Conservation (phyloP, 2,113 vertebrate genomes). For the Cygnus buccinator region DNA sequence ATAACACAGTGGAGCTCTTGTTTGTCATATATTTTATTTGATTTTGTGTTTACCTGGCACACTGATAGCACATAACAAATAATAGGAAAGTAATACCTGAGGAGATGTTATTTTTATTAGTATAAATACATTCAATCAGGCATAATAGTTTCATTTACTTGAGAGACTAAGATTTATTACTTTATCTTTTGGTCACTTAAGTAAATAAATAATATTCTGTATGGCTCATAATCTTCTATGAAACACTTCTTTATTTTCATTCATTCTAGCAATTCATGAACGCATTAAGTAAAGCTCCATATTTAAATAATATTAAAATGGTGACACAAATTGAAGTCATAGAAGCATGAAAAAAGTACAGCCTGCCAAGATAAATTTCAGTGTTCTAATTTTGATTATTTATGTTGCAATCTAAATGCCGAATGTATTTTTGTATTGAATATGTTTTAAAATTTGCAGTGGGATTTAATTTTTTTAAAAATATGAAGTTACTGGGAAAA, state of each 20-base stretch:
- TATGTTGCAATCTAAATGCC: slow-evolving; percentile 16
- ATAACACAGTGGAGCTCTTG: not conserved
- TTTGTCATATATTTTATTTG: not conserved
- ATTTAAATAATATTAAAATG: slow-evolving; percentile 35
- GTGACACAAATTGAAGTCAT: slow-evolving; percentile 17
- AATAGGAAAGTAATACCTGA: slow-evolving; percentile 7
- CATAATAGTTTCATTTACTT: slow-evolving; percentile 42
- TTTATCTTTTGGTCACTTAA: slow-evolving; percentile 44
- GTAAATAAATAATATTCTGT: slow-evolving; percentile 32
- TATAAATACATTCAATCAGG: slow-evolving; percentile 39
- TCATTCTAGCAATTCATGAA: slow-evolving; percentile 27
- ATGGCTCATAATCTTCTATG: slow-evolving; percentile 12
- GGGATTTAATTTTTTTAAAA: slow-evolving; percentile 14
- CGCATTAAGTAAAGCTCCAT: not conserved
- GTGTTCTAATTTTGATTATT: slow-evolving; percentile 47
- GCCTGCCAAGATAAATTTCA: slow-evolving; percentile 20
- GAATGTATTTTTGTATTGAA: slow-evolving; percentile 16
- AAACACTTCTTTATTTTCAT: slow-evolving; percentile 23
- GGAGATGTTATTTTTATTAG: slow-evolving; percentile 45
- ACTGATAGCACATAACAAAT: slow-evolving; percentile 22
- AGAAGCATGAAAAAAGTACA: not conserved
- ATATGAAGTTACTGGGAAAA: not conserved
- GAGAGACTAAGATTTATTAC: slow-evolving; percentile 47
- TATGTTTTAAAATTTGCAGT: slow-evolving; percentile 2
- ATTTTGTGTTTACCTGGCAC: not conserved